A percentile compares a stretch with the other conserved stretches of the same genome.
Conservation (phyloP, 2,113 vertebrate genomes). For the Paramormyrops kingsleyae region DNA sequence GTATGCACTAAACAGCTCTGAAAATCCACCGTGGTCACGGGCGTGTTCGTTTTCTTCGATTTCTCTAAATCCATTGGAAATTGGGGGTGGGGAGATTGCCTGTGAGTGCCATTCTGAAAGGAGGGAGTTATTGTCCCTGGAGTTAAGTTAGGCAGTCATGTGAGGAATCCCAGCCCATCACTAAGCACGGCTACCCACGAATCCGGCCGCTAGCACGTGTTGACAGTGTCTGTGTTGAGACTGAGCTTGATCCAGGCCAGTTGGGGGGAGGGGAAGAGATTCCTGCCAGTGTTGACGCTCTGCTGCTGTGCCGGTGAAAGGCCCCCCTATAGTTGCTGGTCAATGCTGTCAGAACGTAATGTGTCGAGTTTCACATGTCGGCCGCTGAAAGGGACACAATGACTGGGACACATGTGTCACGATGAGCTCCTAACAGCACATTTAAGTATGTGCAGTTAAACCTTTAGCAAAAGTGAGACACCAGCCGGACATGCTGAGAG, state of each 20-base stretch:
- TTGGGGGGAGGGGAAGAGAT: neutral
- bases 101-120: neutral
- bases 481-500: neutral
- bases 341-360: conserved; percentile 16
- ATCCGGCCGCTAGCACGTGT: neutral
- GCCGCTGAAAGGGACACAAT: neutral
- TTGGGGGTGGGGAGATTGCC: neutral
- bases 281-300: neutral
- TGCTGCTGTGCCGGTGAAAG: conserved; percentile 10
- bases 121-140: neutral
- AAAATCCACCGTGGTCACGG: neutral
- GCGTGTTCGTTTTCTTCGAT: neutral
- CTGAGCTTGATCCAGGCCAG: neutral
- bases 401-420: neutral
- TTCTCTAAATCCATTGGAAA: conserved; percentile 7
- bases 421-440: neutral
- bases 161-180: conserved; percentile 18
- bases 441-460: neutral
- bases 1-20: neutral
- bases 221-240: neutral
- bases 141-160: conserved; percentile 6
- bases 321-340: conserved; percentile 10
- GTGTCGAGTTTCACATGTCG: neutral
- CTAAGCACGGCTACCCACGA: neutral
- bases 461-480: neutral